Conservation (phyloP, 2,888 invertebrate species). For the Sympetrum striolatum region DNA sequence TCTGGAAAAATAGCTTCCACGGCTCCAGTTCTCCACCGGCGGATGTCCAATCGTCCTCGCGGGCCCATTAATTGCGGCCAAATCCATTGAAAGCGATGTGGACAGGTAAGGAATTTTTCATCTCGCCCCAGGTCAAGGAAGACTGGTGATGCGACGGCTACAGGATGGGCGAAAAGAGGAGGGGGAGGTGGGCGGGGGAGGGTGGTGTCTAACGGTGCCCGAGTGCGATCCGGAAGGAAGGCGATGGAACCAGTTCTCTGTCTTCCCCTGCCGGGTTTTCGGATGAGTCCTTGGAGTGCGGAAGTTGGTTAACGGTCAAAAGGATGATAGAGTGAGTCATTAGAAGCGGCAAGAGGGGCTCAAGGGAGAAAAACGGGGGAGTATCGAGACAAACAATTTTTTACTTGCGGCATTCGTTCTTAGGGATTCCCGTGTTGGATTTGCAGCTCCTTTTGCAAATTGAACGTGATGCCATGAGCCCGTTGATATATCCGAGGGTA, state of each 20-base stretch:
- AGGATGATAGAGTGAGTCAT: conserved; percentile 27
- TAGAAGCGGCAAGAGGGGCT: not conserved
- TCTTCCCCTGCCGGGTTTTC: not conserved
- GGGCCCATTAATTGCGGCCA: no score
- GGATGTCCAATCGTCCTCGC: no score
- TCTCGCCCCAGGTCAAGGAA: not conserved
- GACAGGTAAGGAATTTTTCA: not conserved
- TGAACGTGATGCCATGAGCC: no score
- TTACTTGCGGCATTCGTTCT: no score
- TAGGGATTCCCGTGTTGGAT: no score
- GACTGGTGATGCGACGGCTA: not conserved
- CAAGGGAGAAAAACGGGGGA: not conserved
- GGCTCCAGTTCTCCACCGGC: no score
- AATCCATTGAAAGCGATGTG: no score
- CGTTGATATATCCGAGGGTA: no score
- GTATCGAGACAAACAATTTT: not conserved
- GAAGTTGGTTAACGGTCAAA: conserved; percentile 29
- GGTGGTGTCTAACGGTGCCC: not conserved
- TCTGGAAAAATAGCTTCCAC: no score
- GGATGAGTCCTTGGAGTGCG: conserved; percentile 13
- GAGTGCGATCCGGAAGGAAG: conserved; percentile 21
- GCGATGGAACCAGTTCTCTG: conserved; percentile 22
- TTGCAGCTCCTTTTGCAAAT: no score
- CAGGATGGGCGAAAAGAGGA: not conserved
- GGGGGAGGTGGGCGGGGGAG: not conserved